Evolutionary conservation across 1,140 invertebrate species (phyloP), one percentile per base, ranked within the genome.

Genomic region (Meteorus sp.): DNA sequence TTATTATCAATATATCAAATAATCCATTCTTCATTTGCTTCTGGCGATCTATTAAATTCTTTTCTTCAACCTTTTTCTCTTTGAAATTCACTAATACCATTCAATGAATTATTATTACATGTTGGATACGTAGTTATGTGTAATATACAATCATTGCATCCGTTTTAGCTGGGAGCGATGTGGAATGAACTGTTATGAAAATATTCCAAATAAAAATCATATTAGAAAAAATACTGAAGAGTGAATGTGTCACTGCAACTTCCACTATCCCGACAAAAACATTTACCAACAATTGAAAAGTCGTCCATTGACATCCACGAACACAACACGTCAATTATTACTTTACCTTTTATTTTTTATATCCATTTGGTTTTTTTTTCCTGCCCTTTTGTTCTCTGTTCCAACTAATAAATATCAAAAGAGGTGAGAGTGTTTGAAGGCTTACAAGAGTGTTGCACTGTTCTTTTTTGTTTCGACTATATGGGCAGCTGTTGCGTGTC

Each of bases 1-100:
- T 51, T 17, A 33, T 9, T 20, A 50, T 39, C 56, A n/a, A 58
- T 58, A 58, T 43, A 66, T 65, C 60, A 56, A 51, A 66, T 64
- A 71, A 70, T 71, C 68, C 69, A 70, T 71, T 70, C 68, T 13
- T 47, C 60, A 23, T 64, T 69, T 66, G 54, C 67, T 63, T 25
- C 37, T 27, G 67, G 64, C 53, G 59, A 35, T 20, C 55, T 25
- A 47, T 33, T 51, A 19, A 33, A 48, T 31, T 47, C 8, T 19
- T 35, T 35, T 22, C 17, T 5, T 35, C 23, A 25, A 29, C 41
- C 3, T 54, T 60, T 47, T 60, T 58, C 39, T 47, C 31, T 4
- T 31, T 17, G 11, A 2, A 31, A n/a, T n/a, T n/a, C 45, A 55
- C 57, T 67, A 9, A 3, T 39, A n/a, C 35, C 31, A 51, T 52